Percentiles rank a stretch among this genome's conserved stretches.
Conservation (phyloP, 2,113 vertebrate genomes). For the Lophura nycthemera region DNA sequence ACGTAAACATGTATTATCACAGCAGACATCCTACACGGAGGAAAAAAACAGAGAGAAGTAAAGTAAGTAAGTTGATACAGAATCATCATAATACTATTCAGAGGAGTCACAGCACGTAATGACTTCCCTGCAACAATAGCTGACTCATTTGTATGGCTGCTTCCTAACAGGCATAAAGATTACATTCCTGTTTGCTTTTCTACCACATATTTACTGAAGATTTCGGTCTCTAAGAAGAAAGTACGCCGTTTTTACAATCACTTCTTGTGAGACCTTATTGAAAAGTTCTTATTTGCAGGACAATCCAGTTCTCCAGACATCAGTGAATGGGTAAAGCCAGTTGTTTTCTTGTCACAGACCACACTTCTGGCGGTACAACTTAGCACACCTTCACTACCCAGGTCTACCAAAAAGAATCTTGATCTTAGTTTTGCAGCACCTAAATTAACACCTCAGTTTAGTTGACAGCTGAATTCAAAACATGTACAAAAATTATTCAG, state of each 20-base stretch:
- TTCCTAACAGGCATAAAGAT: neutral
- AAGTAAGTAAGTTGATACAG: neutral
- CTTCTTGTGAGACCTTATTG: neutral
- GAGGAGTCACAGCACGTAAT: neutral
- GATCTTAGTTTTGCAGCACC: neutral
- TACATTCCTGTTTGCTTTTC: neutral
- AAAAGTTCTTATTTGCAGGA: neutral
- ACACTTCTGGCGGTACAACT: accelerated
- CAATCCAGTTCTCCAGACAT: neutral
- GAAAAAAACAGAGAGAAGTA: neutral
- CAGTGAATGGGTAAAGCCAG: neutral
- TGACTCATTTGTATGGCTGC: neutral
- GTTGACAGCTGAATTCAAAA: neutral
- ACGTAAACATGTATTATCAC: slow-evolving; percentile 4
- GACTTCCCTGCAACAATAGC: neutral
- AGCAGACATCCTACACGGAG: neutral
- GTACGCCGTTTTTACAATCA: neutral
- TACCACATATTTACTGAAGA: neutral
- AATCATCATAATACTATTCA: neutral
- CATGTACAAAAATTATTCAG: neutral
- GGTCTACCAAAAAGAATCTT: neutral
- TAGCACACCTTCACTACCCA: neutral
- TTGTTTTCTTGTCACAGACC: neutral
- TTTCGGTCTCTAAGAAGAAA: neutral
- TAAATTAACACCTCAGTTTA: neutral